Conservation (phyloP, 92 coral and sea anemone genomes). For the Bergia sp. region DNA sequence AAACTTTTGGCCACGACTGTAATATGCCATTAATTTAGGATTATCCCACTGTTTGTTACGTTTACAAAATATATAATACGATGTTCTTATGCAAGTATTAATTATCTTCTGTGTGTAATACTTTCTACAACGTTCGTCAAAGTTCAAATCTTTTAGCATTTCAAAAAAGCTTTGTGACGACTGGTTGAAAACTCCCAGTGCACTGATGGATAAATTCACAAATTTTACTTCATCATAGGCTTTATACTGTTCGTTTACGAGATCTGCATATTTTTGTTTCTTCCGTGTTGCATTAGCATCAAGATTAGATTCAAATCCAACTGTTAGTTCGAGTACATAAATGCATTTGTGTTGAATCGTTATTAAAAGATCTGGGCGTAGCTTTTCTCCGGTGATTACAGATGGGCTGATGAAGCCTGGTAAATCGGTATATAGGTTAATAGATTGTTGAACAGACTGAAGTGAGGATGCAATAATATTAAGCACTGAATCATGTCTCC, state of each 20-base stretch:
- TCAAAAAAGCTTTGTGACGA: not conserved
- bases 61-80: constrained; percentile 33
- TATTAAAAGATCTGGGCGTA: not conserved
- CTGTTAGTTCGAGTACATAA: constrained; percentile 48
- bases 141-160: constrained; percentile 24
- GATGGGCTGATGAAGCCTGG: constrained; percentile 28
- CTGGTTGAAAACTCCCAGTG: constrained; percentile 1
- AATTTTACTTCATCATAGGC: not conserved
- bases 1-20: too few relatives aligned
- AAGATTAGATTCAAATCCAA: constrained; percentile 38
- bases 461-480: not conserved
- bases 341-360: not conserved
- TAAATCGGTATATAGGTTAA: constrained; percentile 37
- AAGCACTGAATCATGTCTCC: not conserved
- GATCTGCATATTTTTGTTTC: not conserved
- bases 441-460: too few relatives aligned
- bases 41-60: too few relatives aligned
- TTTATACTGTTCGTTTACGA: not conserved
- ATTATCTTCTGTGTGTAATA: not conserved
- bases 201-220: constrained; percentile 19
- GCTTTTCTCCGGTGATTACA: constrained; percentile 18
- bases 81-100: not conserved
- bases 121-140: not conserved
- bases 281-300: constrained; percentile 15
- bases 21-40: too few relatives aligned